These are phyloP conservation scores for Prunella himalayana DNA, from an alignment of 2,113 vertebrate species.

Conservation along the genomic window DNA sequence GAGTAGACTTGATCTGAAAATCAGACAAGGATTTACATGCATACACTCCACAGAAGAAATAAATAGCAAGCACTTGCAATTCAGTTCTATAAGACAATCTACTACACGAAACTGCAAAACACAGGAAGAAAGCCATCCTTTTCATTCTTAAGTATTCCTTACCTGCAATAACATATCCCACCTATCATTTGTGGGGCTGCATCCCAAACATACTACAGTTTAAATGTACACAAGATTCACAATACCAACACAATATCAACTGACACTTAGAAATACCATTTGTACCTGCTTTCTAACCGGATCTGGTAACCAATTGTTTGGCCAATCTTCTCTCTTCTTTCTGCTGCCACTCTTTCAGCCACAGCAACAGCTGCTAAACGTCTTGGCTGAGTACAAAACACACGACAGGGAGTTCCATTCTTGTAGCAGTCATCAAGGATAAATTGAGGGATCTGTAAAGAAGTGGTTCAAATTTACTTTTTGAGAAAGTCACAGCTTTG, in stretches of 20 bases:
- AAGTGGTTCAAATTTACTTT: not conserved
- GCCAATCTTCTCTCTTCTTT: conserved; percentile 88
- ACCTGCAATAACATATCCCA: not conserved
- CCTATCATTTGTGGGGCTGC: not conserved
- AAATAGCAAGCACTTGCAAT: not conserved
- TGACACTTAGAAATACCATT: not conserved
- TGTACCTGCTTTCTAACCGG: conserved; percentile 91
- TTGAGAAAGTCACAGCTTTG: not conserved
- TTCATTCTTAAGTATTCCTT: not conserved
- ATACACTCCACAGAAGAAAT: not conserved
- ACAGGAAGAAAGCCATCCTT: not conserved
- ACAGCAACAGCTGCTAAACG: conserved; percentile 88
- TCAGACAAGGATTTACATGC: not conserved
- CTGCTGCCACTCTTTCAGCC: conserved; percentile 92
- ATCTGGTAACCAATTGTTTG: conserved; percentile 94
- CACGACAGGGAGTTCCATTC: conserved; percentile 82
- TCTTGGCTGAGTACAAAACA: conserved; percentile 94
- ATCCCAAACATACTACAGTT: not conserved
- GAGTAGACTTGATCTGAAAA: not conserved
- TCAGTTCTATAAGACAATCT: not conserved
- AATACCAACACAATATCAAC: not conserved
- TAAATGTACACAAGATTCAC: not conserved
- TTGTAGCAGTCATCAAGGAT: conserved; percentile 86
- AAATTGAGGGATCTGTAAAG: conserved; percentile 91
- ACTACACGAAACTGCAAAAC: not conserved